Base-by-base conservation (phyloP, 2,113 vertebrate genomes). In the Poicephalus meyeri region DNA sequence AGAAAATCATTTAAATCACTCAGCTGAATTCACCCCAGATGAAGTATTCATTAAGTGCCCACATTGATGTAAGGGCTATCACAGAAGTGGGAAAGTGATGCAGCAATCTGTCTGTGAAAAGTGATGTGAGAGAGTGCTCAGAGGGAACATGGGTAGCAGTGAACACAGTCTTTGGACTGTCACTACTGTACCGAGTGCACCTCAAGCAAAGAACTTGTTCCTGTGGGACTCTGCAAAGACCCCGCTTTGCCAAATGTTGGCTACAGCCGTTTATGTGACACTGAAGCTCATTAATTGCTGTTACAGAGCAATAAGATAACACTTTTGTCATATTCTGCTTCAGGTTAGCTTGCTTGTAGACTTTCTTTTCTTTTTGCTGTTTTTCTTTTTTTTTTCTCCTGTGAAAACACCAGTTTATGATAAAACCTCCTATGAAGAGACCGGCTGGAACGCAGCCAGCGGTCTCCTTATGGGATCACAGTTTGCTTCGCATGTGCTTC, bases 371-470 rank as follows among this genome's bases (percentile, higher is more conserved):
- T 39, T 53, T 50, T 39, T 33, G 8, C 28, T 63, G 23, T 58
- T 21, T 11, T 15, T 26, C 44, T 39, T 47, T 37, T 11, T 4
- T 9, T 50, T 55, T 72, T 52, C 26, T 4, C 3, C 35, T 39
- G 16, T 93, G 86, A 86, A 97, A 96, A 96, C 78, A 96, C 28
- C 25, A 91, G 63, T 84, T 92, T 96, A 65, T 96, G 93, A 89
- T 92, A 93, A 97, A 95, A 78, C 33, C 8, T 3, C 60, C 60
- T 93, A 58, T 80, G 87, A 60, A 82, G 55, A 73, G 49, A 85
- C 84, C 68, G 35, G 6, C 95, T 96, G 94, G 92, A 96, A 94
- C 65, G 87, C 39, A 87, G 89, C 72, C 86, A 23, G 33, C 31
- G 3, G 1, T 37, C 25, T 47, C 83, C 92, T 95, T 86, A 78